Percentiles rank a stretch among this genome's conserved stretches.
phyloP scores from a whole-genome alignment of 2,113 vertebrate species.

The Tetrao urogallus region DNA sequence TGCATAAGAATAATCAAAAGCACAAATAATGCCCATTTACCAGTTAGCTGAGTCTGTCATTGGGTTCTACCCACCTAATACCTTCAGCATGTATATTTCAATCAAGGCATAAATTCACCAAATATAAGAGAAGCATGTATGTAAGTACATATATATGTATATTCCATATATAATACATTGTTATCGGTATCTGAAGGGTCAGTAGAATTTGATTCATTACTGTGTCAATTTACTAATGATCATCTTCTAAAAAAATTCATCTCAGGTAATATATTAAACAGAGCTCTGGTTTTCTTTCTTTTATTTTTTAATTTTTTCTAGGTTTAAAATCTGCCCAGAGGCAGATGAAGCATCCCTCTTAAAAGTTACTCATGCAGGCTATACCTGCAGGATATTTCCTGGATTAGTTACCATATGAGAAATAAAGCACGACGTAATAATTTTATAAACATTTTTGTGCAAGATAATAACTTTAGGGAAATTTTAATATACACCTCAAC shows the following conservation, averaged over 20 bases:
- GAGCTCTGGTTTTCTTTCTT: neutral
- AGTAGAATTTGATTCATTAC: neutral
- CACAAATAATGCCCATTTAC: neutral
- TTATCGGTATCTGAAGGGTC: neutral
- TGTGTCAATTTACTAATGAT: neutral
- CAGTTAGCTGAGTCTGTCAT: neutral
- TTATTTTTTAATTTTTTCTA: neutral
- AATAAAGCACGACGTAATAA: neutral
- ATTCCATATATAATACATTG: neutral
- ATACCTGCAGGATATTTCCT: neutral
- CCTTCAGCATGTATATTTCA: neutral
- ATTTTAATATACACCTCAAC: neutral
- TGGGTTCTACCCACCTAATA: neutral
- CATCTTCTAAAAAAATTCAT: neutral
- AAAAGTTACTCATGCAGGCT: neutral
- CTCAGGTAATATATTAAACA: neutral
- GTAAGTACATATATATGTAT: neutral
- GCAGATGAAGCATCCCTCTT: neutral
- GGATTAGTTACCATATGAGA: neutral
- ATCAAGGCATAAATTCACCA: neutral
- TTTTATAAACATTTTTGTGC: neutral
- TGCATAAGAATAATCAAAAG: slow-evolving; percentile 43
- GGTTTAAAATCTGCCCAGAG: neutral
- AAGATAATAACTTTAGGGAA: neutral
- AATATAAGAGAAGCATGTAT: neutral